Evolutionary conservation across 2,888 invertebrate genomes (phyloP).

Genomic region (Carcina quercana): DNA sequence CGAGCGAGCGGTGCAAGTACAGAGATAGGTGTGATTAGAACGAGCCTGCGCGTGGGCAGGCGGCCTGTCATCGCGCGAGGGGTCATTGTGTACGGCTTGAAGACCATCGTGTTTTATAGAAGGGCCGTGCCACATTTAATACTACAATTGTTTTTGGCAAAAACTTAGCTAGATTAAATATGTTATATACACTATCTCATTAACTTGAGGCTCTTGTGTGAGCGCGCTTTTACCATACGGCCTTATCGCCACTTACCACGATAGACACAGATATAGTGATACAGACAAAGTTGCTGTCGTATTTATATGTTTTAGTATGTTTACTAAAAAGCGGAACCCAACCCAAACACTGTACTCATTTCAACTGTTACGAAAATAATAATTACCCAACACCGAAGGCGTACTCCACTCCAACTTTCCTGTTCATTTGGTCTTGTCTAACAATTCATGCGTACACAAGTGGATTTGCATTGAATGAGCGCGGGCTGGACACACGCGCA

Average conservation of each 20-base stretch:
- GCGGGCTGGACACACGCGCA: constrained; percentile 56
- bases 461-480: constrained; percentile 68
- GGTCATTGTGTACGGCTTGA: constrained; percentile 53
- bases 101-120: constrained; percentile 36
- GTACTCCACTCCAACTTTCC: too few species aligned
- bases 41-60: constrained; percentile 57
- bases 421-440: constrained; percentile 42
- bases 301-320: too few species aligned
- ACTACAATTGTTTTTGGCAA: not conserved
- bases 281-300: too few species aligned
- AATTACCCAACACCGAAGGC: too few species aligned
- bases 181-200: too few species aligned
- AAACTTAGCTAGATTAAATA: not conserved
- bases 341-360: too few species aligned
- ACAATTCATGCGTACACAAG: constrained; percentile 29
- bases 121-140: constrained; percentile 28
- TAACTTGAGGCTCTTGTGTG: too few species aligned
- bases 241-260: too few species aligned
- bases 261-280: too few species aligned
- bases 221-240: too few species aligned
- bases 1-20: constrained; percentile 20
- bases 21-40: constrained; percentile 66
- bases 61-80: constrained; percentile 61
- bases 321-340: too few species aligned
- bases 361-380: too few species aligned